Base-by-base conservation (phyloP, 2,888 invertebrate species). In the Nasonia oneida region DNA sequence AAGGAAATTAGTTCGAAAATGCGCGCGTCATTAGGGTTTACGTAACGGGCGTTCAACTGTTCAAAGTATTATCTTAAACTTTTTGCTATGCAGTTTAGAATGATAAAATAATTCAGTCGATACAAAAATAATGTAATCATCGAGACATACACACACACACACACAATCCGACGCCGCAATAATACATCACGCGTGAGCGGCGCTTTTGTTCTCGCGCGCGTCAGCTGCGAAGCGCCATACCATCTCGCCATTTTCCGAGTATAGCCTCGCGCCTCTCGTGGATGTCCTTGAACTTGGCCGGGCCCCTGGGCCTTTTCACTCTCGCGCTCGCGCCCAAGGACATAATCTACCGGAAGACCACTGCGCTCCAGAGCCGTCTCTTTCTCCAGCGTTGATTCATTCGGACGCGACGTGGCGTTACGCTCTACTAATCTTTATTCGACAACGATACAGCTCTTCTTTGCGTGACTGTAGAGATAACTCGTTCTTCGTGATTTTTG, bases 191-290 rank as follows among this genome's bases (percentile, higher is more conserved):
- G 71, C 71, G 71, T 10, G 29, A 37, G 33, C 53, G 8, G 23
- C 50, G 67, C 53, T 64, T 33, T 53, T 67, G 18, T 64, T 75
- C 47, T 47, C 79, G 39, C 47, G 10, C 42, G 23, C 47, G 33
- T 10, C 23, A 33, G 50, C 37, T 61, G 61, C 61, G 10, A 67
- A n/a, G 57, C 29, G 15, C 73, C 92, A 86, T 94, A 95, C 95
- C 95, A 93, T 94, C 92, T 90, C 94, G 94, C 95, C 95, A 95
- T 89, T 94, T 94, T 88, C 91, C 91, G 81, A 95, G 93, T 87
- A 95, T 92, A 86, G 93, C 92, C 84, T 94, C 94, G 88, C 94
- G 94, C 90, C 93, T 94, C 89, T 94, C 94, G 90, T 93, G 93
- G 89, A 91, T 87, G 77, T 94, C 94, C 89, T 93, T 93, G 87